Conservation (phyloP, 2,797 vertebrate genomes). For the Acestrorhynchus altus region DNA sequence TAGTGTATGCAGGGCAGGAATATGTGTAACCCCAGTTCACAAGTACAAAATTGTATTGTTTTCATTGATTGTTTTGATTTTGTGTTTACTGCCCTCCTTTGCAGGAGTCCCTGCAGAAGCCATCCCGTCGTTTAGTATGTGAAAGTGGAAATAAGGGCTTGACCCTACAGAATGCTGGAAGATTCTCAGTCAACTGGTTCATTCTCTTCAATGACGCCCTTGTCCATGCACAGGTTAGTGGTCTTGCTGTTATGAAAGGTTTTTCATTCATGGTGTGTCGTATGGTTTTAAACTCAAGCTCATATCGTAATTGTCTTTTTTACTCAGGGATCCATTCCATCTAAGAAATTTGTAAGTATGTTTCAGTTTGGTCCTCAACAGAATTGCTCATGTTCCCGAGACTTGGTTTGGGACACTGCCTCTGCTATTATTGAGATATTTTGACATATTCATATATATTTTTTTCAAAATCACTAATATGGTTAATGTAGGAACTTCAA, state of each 20-base stretch:
- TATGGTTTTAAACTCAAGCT: conserved; percentile 29
- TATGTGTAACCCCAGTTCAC: no score
- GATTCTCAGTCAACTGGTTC: conserved; percentile 97
- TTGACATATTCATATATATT: no score
- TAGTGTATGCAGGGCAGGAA: no score
- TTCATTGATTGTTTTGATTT: neutral
- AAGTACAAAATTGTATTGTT: neutral
- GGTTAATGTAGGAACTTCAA: no score
- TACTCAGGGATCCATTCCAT: conserved; percentile 76
- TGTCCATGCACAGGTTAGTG: conserved; percentile 92
- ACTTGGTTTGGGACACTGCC: conserved; percentile 49
- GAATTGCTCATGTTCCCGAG: conserved; percentile 11
- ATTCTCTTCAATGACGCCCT: conserved; percentile 94
- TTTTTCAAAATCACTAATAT: no score
- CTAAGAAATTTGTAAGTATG: conserved; percentile 81
- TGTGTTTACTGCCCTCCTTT: neutral
- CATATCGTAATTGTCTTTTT: conserved; percentile 68
- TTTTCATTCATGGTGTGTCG: neutral
- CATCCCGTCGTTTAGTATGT: conserved; percentile 89
- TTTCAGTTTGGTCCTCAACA: conserved; percentile 46
- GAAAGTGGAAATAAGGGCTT: conserved; percentile 91
- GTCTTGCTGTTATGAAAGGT: neutral
- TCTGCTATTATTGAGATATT: no score
- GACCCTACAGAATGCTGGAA: conserved; percentile 89
- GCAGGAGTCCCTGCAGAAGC: conserved; percentile 89